These are phyloP conservation scores for Spisula solida DNA, from an alignment of 2,888 invertebrate genomes.

Conservation along the genomic window DNA sequence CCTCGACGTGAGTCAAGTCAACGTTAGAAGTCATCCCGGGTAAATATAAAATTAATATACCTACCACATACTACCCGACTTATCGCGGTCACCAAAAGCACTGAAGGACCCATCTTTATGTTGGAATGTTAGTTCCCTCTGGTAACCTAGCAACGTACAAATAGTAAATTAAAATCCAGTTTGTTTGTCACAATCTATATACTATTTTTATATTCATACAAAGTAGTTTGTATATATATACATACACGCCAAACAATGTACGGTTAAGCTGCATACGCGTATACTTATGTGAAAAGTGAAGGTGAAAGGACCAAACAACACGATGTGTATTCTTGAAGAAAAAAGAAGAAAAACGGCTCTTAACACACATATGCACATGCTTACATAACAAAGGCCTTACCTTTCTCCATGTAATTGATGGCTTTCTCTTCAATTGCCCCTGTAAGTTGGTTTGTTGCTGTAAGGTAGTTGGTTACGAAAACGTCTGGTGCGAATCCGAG, in stretches of 20 bases:
- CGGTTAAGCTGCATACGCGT: too few species aligned
- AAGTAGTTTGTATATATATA: too few species aligned
- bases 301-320: too few species aligned
- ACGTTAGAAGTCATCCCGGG: too few species aligned
- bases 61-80: constrained; percentile 93
- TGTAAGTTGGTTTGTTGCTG: constrained; percentile 91
- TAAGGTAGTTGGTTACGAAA: constrained; percentile 95
- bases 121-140: constrained; percentile 95
- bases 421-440: constrained; percentile 91
- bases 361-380: too few species aligned
- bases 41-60: constrained; percentile 43
- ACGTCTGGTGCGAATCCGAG: constrained; percentile 96
- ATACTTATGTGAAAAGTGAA: too few species aligned
- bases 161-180: not conserved
- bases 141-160: constrained; percentile 90
- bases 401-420: constrained; percentile 92
- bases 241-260: too few species aligned
- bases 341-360: too few species aligned
- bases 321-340: too few species aligned
- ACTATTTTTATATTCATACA: too few species aligned
- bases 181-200: too few species aligned
- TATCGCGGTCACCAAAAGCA: constrained; percentile 92
- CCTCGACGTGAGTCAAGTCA: too few species aligned
- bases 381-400: constrained; percentile 72
- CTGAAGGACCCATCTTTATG: constrained; percentile 96